Percentiles rank a stretch among this genome's conserved stretches.
Conservation (phyloP, 1,140 invertebrate genomes). For the Drosophila eugracilis region DNA sequence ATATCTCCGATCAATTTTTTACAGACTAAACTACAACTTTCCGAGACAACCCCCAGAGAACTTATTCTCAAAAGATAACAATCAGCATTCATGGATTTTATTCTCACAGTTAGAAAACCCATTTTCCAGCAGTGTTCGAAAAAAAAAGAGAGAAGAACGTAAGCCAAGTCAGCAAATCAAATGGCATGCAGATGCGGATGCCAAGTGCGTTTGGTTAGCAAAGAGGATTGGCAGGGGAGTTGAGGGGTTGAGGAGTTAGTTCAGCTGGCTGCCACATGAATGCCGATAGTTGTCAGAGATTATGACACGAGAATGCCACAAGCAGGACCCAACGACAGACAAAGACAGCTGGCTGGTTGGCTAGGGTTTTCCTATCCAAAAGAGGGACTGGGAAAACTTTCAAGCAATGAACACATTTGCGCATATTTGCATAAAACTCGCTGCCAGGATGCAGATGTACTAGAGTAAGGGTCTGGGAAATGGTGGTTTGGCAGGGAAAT, state of each 20-base stretch:
- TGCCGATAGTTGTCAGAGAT: slow-evolving; percentile 82
- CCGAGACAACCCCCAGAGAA: not conserved
- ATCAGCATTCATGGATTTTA: not conserved
- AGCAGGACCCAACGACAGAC: slow-evolving; percentile 26
- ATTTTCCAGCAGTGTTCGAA: slow-evolving; percentile 19
- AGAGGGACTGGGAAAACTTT: slow-evolving; percentile 55
- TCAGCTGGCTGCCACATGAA: slow-evolving; percentile 65
- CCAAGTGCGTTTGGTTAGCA: slow-evolving; percentile 32
- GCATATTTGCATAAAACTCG: slow-evolving; percentile 81
- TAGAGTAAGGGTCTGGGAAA: not conserved
- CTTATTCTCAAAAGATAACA: not conserved
- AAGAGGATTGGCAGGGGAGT: slow-evolving; percentile 26
- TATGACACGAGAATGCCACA: slow-evolving; percentile 76
- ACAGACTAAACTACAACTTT: too few species aligned
- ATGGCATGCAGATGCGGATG: slow-evolving; percentile 53
- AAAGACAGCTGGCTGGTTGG: slow-evolving; percentile 7
- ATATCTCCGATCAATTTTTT: too few species aligned
- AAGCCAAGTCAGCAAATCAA: slow-evolving; percentile 70
- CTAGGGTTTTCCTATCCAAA: not conserved
- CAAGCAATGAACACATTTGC: slow-evolving; percentile 79
- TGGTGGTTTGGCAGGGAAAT: slow-evolving; percentile 25
- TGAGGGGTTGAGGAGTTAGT: slow-evolving; percentile 6
- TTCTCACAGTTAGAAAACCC: not conserved
- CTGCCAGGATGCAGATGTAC: slow-evolving; percentile 47
- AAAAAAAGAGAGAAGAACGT: slow-evolving; percentile 17